These are phyloP conservation scores for Carcharodon carcharias DNA, from an alignment of 2,797 vertebrate species.

Conservation along the genomic window DNA sequence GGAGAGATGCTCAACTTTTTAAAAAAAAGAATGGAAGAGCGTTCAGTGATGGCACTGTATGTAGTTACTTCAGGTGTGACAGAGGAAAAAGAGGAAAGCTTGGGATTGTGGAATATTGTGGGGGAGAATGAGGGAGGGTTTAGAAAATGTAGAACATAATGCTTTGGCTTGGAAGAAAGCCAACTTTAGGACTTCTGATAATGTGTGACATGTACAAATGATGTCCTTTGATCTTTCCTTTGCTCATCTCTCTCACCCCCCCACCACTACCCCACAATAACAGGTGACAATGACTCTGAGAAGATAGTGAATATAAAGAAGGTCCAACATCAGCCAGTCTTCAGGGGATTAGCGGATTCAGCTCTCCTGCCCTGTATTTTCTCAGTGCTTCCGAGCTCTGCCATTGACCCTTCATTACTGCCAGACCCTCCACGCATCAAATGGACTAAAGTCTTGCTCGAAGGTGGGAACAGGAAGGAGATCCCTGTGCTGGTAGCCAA, in stretches of 20 bases:
- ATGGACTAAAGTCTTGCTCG: constrained; percentile 85
- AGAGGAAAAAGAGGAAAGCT: neutral
- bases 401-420: constrained; percentile 43
- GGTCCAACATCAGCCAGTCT: constrained; percentile 66
- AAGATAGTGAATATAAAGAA: constrained; percentile 78
- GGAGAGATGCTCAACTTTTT: neutral
- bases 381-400: constrained; percentile 58
- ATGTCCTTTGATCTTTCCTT: constrained; percentile 30
- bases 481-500: constrained; percentile 83
- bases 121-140: neutral
- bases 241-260: neutral
- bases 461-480: constrained; percentile 70
- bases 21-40: neutral
- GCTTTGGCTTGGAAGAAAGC: neutral
- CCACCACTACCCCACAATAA: neutral
- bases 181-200: neutral
- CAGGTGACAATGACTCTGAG: constrained; percentile 59
- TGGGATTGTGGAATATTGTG: neutral
- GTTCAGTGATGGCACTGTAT: neutral
- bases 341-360: constrained; percentile 71
- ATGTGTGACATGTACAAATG: neutral
- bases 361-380: constrained; percentile 87
- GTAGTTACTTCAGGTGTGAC: neutral
- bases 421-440: constrained; percentile 80
- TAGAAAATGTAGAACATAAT: neutral